Base-by-base conservation (phyloP, 2,113 vertebrate species). In the Piaya cayana region DNA sequence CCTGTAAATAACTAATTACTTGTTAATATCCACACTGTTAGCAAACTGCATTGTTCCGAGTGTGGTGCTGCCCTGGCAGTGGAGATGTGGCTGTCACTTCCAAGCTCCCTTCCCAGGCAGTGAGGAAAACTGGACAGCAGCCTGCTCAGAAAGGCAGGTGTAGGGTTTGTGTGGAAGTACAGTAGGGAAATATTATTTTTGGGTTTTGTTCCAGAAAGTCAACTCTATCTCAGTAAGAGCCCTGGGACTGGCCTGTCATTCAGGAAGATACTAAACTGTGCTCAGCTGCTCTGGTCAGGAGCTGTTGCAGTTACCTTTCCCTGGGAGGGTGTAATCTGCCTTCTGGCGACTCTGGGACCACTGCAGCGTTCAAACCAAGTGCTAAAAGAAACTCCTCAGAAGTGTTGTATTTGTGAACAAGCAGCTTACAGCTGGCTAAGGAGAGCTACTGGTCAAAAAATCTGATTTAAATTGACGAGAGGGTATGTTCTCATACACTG, bases 1-100 rank as follows among this genome's bases (percentile, higher is more conserved):
- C 50, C 62, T 74, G 43, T 92, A 95, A 92, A 76, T 36, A 94
- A 36, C 56, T 68, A 80, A 42, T 91, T 86, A 89, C 47, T 91
- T 42, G 11, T n/a, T 39, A 68, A 37, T 62, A 80, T 60, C 91
- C 94, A 82, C 83, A 84, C 68, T 12, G 56, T 2, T 58, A 1
- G 1, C 52, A 78, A 68, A 34, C 59, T 75, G 14, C 58, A 81
- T 90, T 65, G 60, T 82, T 85, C 60, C 60, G 75, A 53, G 68
- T 2, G 2, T 64, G 32, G 39, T 5, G 3, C 50, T 67, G 62
- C 30, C 52, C 47, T 78, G 62, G 42, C 43, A 84, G 64, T 25
- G 43, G 75, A 56, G 56, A 18, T 78, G 30, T 12, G 65, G 12
- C 11, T 90, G 49, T 52, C 39, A 6, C 56, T 87, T 93, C 32